Evolutionary conservation across 2,888 invertebrate species (phyloP).

Genomic region (Caenorhabditis panamensis): DNA sequence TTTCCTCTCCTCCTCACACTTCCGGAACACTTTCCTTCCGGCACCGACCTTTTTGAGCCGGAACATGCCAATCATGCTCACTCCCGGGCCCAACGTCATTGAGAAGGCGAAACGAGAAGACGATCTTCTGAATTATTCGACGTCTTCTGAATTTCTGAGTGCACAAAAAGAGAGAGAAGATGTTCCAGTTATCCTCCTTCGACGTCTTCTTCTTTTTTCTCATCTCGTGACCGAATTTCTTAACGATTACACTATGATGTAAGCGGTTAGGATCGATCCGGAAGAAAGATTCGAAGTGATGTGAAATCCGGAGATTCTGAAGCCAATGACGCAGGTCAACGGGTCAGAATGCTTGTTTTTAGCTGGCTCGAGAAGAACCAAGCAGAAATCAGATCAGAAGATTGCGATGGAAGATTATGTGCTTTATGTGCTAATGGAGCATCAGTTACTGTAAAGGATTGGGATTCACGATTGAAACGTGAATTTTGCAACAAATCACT

Average conservation of each 20-base stretch:
- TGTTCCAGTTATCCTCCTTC: slow-evolving; percentile 4
- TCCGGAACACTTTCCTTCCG: slow-evolving; percentile 38
- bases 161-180: background rate
- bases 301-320: background rate
- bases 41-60: slow-evolving; percentile 25
- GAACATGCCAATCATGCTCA: slow-evolving; percentile 9
- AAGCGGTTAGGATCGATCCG: background rate
- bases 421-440: too few relatives aligned
- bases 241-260: slow-evolving; percentile 48
- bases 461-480: too few relatives aligned
- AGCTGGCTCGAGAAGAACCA: too few relatives aligned
- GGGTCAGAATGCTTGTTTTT: too few relatives aligned
- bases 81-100: background rate
- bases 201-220: too few relatives aligned
- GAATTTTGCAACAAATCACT: too few relatives aligned
- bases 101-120: slow-evolving; percentile 11
- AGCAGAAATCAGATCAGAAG: too few relatives aligned
- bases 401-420: slow-evolving; percentile 1
- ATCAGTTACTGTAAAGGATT: too few relatives aligned
- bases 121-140: background rate
- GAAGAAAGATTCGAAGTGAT: too few relatives aligned
- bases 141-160: too few relatives aligned
- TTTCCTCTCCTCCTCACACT: too few relatives aligned
- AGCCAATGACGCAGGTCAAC: too few relatives aligned
- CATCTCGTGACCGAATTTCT: slow-evolving; percentile 24